Conservation (phyloP, 2,113 vertebrate genomes). For the Pimephales promelas region DNA sequence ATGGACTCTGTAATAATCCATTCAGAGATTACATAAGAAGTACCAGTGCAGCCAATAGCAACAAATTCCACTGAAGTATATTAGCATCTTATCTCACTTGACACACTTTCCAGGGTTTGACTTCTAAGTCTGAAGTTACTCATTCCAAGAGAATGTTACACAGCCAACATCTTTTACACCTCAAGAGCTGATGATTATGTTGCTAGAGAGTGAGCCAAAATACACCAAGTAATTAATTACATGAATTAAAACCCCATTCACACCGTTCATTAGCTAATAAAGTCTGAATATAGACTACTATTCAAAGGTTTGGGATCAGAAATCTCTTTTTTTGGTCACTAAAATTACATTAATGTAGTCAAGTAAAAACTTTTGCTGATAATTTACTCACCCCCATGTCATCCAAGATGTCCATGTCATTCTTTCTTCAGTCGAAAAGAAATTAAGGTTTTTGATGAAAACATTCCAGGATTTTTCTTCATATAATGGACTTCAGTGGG, state of each 20-base stretch:
- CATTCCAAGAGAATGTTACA: slow-evolving; percentile 47
- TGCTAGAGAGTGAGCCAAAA: neutral
- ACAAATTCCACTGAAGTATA: slow-evolving; percentile 10
- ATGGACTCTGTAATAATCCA: slow-evolving; percentile 31
- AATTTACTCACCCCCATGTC: too few species aligned
- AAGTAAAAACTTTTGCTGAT: too few species aligned
- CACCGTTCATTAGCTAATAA: neutral
- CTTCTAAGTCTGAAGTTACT: slow-evolving; percentile 49
- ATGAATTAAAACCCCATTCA: neutral
- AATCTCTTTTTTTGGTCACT: too few species aligned
- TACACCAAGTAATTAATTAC: neutral
- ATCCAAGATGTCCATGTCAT: too few species aligned
- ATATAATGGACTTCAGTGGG: too few species aligned
- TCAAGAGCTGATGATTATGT: slow-evolving; percentile 42
- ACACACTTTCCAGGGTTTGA: slow-evolving; percentile 60
- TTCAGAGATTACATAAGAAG: slow-evolving; percentile 46
- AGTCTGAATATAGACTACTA: too few species aligned
- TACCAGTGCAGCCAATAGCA: neutral
- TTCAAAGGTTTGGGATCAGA: too few species aligned
- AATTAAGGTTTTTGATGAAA: too few species aligned
- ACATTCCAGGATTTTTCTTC: too few species aligned
- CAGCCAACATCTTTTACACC: slow-evolving; percentile 16
- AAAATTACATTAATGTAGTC: too few species aligned
- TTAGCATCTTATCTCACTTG: slow-evolving; percentile 62
- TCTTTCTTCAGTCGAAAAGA: too few species aligned